Evolutionary conservation across 2,888 invertebrate genomes (phyloP).

Genomic region (Cheilosia soror): DNA sequence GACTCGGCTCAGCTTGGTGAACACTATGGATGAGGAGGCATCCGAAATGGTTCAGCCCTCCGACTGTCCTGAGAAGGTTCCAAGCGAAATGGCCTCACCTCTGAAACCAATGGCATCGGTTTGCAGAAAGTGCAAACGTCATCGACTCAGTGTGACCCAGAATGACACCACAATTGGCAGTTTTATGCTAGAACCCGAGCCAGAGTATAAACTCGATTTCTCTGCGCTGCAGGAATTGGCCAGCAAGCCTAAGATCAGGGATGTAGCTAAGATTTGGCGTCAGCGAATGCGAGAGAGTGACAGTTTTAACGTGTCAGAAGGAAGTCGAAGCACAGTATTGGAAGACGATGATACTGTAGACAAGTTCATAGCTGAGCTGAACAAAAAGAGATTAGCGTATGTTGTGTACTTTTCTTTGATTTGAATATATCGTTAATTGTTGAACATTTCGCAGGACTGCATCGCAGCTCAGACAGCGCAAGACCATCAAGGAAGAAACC

Average conservation of each 20-base stretch:
- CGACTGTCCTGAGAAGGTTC: too few relatives aligned
- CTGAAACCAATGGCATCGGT: slow-evolving; percentile 39
- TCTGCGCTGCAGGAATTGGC: slow-evolving; percentile 17
- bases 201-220: slow-evolving; percentile 43
- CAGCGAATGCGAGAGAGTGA: slow-evolving; percentile 59
- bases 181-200: slow-evolving; percentile 53
- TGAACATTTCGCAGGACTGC: slow-evolving; percentile 15
- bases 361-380: slow-evolving; percentile 20
- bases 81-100: not conserved
- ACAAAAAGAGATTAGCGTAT: slow-evolving; percentile 16
- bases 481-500: slow-evolving; percentile 18
- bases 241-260: slow-evolving; percentile 41
- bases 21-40: slow-evolving; percentile 60
- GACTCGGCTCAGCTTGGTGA: slow-evolving; percentile 62
- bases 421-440: not conserved
- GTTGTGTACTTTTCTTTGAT: not conserved
- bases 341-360: slow-evolving; percentile 34
- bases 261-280: slow-evolving; percentile 44
- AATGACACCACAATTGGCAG: slow-evolving; percentile 64
- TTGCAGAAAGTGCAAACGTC: slow-evolving; percentile 57
- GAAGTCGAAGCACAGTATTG: slow-evolving; percentile 10
- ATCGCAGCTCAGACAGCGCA: slow-evolving; percentile 7
- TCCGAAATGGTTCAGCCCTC: slow-evolving; percentile 28
- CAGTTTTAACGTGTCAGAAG: slow-evolving; percentile 52
- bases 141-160: slow-evolving; percentile 37